A percentile compares a stretch with the other conserved stretches of the same genome.
Evolutionary conservation across 2,113 vertebrate species (phyloP).

Genomic region (Panthera tigris): DNA sequence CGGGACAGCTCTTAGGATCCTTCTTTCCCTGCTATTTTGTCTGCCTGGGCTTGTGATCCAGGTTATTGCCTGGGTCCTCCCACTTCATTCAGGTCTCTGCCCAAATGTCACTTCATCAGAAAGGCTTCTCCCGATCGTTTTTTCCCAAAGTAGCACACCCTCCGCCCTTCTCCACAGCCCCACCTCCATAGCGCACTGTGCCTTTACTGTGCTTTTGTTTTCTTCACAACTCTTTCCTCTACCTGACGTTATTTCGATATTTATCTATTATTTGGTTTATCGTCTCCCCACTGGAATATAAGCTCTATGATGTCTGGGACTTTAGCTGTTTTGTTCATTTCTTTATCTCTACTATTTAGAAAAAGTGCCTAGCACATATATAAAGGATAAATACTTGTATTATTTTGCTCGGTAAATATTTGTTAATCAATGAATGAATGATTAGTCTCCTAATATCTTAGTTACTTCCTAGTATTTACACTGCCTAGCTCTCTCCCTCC

Average conservation of each 20-base stretch:
- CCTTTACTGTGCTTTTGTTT: not conserved
- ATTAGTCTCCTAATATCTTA: not conserved
- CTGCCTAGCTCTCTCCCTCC: not conserved
- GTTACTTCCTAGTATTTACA: not conserved
- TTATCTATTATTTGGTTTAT: not conserved
- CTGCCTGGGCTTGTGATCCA: not conserved
- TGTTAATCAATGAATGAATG: conserved; percentile 32
- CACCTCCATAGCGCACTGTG: not conserved
- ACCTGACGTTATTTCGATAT: not conserved
- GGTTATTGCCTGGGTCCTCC: not conserved
- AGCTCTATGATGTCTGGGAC: not conserved
- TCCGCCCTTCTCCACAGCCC: not conserved
- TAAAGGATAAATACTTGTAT: conserved; percentile 35
- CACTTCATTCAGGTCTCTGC: not conserved
- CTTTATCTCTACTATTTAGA: conserved; percentile 15
- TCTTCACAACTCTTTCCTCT: conserved; percentile 24
- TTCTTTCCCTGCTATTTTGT: not conserved
- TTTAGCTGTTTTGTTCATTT: not conserved
- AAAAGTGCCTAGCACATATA: not conserved
- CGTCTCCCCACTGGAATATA: not conserved
- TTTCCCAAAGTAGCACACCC: not conserved
- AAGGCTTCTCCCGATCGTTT: not conserved
- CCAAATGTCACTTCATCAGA: conserved; percentile 1
- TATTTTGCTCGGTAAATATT: not conserved
- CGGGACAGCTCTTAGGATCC: not conserved